These are phyloP conservation scores for Anseranas semipalmata DNA, from an alignment of 2,113 vertebrate genomes.

Conservation along the genomic window DNA sequence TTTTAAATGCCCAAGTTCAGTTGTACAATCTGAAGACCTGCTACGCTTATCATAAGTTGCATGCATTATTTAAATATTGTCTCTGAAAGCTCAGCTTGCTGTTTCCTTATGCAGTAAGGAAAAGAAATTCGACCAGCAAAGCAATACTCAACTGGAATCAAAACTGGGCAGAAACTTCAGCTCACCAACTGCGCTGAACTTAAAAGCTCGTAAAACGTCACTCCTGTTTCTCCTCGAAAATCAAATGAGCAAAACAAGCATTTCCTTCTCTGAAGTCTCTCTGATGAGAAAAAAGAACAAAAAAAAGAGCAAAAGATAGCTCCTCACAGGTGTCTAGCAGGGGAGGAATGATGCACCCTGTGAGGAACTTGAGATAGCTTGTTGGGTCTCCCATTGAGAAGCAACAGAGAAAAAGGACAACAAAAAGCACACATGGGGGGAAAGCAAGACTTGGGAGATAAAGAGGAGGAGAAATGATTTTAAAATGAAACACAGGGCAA, in stretches of 20 bases:
- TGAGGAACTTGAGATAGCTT: background rate
- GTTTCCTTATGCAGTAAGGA: background rate
- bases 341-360: background rate
- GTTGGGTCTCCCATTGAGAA: background rate
- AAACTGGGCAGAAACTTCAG: background rate
- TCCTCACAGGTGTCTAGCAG: background rate
- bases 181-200: background rate
- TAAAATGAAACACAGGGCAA: rapidly evolving
- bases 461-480: background rate
- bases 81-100: background rate
- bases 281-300: background rate
- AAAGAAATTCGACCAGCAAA: background rate
- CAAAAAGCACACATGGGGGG: background rate
- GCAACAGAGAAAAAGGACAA: background rate
- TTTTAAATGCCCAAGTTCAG: background rate
- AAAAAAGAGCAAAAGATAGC: background rate
- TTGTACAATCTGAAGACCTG: background rate
- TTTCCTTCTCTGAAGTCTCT: background rate
- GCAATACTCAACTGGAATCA: background rate
- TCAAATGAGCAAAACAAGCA: background rate
- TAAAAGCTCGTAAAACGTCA: background rate
- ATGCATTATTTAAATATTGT: conserved; percentile 2
- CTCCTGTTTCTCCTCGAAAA: background rate
- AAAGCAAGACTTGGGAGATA: background rate
- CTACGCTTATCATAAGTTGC: background rate